Conservation (phyloP, 2,888 invertebrate genomes). For the Acholoe squamosa region DNA sequence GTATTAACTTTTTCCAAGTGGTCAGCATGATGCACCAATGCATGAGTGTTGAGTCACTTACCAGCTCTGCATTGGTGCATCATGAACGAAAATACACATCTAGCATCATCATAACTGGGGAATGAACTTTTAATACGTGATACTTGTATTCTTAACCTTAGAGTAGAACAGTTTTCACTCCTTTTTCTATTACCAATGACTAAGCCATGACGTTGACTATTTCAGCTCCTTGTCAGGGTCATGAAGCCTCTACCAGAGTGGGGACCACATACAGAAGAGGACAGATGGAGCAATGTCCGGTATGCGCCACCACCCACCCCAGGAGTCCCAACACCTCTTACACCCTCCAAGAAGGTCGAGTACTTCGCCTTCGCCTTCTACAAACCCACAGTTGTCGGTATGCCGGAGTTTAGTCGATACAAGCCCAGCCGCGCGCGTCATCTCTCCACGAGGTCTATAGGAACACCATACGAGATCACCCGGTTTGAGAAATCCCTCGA, state of each 20-base stretch:
- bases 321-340: conserved; percentile 9
- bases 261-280: conserved; percentile 74
- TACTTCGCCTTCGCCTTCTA: conserved; percentile 60
- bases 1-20: too few relatives aligned
- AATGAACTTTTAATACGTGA: too few relatives aligned
- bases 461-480: conserved; percentile 50
- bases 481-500: neutral
- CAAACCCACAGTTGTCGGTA: conserved; percentile 44
- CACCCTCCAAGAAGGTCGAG: conserved; percentile 42
- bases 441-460: conserved; percentile 41
- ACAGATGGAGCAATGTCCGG: conserved; percentile 40
- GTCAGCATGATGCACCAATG: too few relatives aligned
- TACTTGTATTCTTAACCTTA: too few relatives aligned
- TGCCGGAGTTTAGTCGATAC: conserved; percentile 22
- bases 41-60: too few relatives aligned
- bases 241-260: conserved; percentile 78
- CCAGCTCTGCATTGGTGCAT: too few relatives aligned
- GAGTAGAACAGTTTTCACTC: too few relatives aligned
- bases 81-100: too few relatives aligned
- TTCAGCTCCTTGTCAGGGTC: conserved; percentile 76
- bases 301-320: conserved; percentile 41
- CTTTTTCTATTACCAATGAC: too few relatives aligned
- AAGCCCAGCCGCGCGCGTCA: conserved; percentile 20
- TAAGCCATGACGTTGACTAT: neutral
- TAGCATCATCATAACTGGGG: too few relatives aligned